Percentiles rank a stretch among this genome's conserved stretches.
phyloP scores from a whole-genome alignment of 1,140 invertebrate genomes.

The Teleopsis dalmanni region DNA sequence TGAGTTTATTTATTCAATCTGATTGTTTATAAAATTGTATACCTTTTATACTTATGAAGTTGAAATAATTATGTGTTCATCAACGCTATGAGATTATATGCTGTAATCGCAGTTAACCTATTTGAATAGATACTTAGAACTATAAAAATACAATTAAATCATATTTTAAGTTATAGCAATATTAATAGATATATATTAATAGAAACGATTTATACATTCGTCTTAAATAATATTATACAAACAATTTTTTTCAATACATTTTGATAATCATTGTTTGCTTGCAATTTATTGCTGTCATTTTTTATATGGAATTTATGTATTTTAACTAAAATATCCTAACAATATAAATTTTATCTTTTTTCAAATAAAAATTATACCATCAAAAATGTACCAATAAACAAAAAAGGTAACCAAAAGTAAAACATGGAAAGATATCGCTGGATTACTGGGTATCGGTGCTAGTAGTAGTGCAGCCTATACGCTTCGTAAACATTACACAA shows the following conservation, averaged over 20 bases:
- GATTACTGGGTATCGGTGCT: slow-evolving; percentile 83
- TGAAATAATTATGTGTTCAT: no score
- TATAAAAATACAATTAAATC: no score
- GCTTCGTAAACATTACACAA: slow-evolving; percentile 93
- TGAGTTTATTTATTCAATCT: no score
- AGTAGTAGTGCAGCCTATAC: slow-evolving; percentile 96
- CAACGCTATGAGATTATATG: no score
- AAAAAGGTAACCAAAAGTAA: slow-evolving; percentile 92
- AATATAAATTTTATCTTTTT: slow-evolving; percentile 6
- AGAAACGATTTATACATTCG: background rate
- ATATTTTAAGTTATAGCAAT: no score
- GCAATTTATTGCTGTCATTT: background rate
- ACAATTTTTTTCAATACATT: background rate
- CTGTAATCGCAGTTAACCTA: no score
- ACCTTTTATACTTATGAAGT: no score
- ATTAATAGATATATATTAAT: background rate
- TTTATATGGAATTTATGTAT: background rate
- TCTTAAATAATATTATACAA: background rate
- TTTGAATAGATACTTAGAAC: no score
- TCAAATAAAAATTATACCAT: slow-evolving; percentile 1
- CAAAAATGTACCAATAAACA: background rate
- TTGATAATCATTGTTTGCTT: slow-evolving; percentile 3
- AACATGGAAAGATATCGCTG: slow-evolving; percentile 97
- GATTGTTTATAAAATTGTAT: no score
- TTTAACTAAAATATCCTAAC: slow-evolving; percentile 1